Percentiles rank a stretch among this genome's conserved stretches.
These are phyloP conservation scores for Lochmaea capreae DNA, from an alignment of 2,888 invertebrate genomes.

Conservation along the genomic window DNA sequence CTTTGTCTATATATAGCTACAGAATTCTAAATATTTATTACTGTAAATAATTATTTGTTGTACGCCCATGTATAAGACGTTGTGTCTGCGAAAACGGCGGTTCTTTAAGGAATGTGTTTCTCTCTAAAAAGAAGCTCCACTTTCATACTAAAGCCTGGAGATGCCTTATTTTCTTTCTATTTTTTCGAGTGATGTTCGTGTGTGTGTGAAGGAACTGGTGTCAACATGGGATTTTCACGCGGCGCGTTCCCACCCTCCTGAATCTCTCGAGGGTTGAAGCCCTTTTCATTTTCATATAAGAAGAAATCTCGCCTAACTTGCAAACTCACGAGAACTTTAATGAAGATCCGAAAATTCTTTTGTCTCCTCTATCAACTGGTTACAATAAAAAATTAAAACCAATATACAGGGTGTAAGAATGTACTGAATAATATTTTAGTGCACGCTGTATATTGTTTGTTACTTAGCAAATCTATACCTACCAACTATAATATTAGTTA, in stretches of 20 bases:
- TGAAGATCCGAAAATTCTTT: constrained; percentile 2
- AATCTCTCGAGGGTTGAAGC: constrained; percentile 50
- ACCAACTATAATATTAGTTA: not conserved
- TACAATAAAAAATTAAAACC: not conserved
- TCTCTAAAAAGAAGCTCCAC: constrained; percentile 55
- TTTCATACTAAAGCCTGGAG: constrained; percentile 54
- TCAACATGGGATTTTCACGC: constrained; percentile 60
- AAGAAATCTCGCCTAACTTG: constrained; percentile 7
- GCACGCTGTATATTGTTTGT: not conserved
- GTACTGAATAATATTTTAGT: not conserved
- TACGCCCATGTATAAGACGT: constrained; percentile 40
- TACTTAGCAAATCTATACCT: not conserved
- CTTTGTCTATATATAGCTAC: too few species aligned
- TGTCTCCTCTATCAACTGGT: not conserved
- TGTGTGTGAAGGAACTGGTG: constrained; percentile 60
- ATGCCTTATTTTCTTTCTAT: constrained; percentile 60
- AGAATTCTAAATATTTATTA: too few species aligned
- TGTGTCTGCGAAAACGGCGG: constrained; percentile 44
- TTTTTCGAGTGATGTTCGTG: constrained; percentile 55
- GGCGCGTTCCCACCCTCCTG: constrained; percentile 38
- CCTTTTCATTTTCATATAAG: constrained; percentile 58
- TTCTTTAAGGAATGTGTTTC: constrained; percentile 52
- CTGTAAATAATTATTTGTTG: not conserved
- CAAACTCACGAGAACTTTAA: constrained; percentile 7
- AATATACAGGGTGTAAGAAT: not conserved